Evolutionary conservation across 2,888 invertebrate genomes (phyloP), one percentile per base, ranked within the genome.

Genomic region (Ichneumon xanthorius): DNA sequence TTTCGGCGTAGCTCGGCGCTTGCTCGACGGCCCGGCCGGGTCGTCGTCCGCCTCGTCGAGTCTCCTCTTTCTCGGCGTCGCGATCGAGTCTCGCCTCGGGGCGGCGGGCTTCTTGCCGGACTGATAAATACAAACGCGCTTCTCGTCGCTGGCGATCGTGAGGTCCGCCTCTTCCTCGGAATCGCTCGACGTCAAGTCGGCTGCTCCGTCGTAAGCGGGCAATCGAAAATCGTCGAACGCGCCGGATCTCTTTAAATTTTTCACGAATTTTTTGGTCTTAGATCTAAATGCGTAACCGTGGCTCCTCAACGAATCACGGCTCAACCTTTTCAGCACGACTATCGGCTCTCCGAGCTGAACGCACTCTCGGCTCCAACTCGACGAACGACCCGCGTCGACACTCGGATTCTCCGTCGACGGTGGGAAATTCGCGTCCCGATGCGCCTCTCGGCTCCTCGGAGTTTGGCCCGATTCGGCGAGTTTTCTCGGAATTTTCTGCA

Each of bases 151-250:
- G 11, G 88, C 83, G 11, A 92, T 86, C 5, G 92, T 93, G 50
- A 89, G 48, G 85, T 93, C 90, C 2, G 67, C 89, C 26, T 79
- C 71, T 19, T 72, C 61, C 9, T 91, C 91, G 14, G 89, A 89
- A 70, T 91, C 90, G 81, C 90, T 90, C 1, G 90, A 88, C n/a
- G 82, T 88, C 1, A 88, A 81, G 68, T 72, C 84, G 16, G 90
- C 88, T 53, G 92, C 88, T 1, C 93, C 93, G 87, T 93, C 93
- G 33, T 89, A 86, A 16, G 90, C 89, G 50, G 80, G 79, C 22
- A 84, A 33, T 67, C 33, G 65, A 48, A 82, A 80, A 45, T 84
- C 72, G 45, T 40, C 53, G 55, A 37, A 26, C 26, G 26, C 67
- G 40, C 30, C 67, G 4, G 22, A 30, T 75, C 45, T 79, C 22